Evolutionary conservation across 30 jellyfish, hydroid and myxozoan species (phyloP).

Genomic region (Rhopilema esculentum): DNA sequence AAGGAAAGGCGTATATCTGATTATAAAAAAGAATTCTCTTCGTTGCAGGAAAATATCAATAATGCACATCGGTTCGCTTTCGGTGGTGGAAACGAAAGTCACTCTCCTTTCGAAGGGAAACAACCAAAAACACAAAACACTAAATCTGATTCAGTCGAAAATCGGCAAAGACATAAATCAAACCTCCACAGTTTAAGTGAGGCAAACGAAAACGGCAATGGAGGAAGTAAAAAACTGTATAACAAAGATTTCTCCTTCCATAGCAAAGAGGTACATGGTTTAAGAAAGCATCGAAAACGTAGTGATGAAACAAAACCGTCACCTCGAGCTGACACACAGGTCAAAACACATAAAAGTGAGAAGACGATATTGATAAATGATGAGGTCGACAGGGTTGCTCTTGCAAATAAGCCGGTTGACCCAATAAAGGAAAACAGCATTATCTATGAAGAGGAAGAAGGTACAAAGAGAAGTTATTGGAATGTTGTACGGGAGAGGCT

Average conservation of each 20-base stretch:
- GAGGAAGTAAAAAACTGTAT: not conserved
- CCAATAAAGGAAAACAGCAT: not conserved
- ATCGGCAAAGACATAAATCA: not conserved
- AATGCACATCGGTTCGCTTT: slow-evolving; percentile 60
- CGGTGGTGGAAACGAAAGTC: not conserved
- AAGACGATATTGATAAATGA: not conserved
- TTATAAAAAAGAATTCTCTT: slow-evolving; percentile 55
- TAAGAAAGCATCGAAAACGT: not conserved
- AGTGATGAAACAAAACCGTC: slow-evolving; percentile 23
- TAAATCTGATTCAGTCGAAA: not conserved
- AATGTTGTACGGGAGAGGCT: slow-evolving; percentile 32
- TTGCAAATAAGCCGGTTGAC: slow-evolving; percentile 4
- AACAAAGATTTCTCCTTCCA: not conserved
- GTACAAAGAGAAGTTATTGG: slow-evolving; percentile 49
- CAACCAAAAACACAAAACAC: not conserved
- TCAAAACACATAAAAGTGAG: not conserved
- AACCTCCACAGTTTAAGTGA: not conserved
- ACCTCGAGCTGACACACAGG: slow-evolving; percentile 22
- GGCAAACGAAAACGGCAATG: not conserved
- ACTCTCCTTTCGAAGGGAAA: not conserved
- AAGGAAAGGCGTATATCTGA: slow-evolving; percentile 66
- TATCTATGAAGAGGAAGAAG: not conserved
- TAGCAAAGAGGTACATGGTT: not conserved
- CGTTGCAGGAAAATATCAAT: slow-evolving; percentile 49
- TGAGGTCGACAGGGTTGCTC: slow-evolving; percentile 15